Conservation (phyloP, 2,888 invertebrate species). For the Zele albiditarsus region DNA sequence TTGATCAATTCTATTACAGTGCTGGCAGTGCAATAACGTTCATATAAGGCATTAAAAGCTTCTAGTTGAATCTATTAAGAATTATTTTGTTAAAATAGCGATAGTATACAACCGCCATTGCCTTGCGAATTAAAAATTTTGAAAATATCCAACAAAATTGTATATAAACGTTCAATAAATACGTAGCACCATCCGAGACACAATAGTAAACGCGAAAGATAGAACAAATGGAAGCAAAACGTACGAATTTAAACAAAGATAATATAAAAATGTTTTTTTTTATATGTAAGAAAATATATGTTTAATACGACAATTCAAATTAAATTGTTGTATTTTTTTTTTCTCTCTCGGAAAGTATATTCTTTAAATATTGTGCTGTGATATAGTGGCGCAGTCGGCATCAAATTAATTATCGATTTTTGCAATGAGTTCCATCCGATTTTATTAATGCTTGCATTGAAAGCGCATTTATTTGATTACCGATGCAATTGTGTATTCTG, state of each 20-base stretch:
- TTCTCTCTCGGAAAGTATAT: conserved; percentile 60
- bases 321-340: conserved; percentile 56
- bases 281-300: conserved; percentile 61
- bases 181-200: conserved; percentile 17
- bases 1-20: conserved; percentile 48
- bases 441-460: conserved; percentile 32
- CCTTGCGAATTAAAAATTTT: conserved; percentile 27
- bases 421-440: conserved; percentile 34
- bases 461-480: conserved; percentile 50
- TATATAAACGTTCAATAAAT: not conserved
- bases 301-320: conserved; percentile 63
- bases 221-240: conserved; percentile 20
- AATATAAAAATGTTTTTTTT: conserved; percentile 63
- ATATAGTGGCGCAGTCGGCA: conserved; percentile 60
- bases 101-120: conserved; percentile 26
- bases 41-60: conserved; percentile 40
- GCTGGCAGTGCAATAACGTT: conserved; percentile 63
- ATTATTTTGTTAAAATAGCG: not conserved
- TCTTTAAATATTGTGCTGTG: conserved; percentile 69
- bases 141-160: conserved; percentile 5
- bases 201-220: conserved; percentile 27
- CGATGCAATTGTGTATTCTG: conserved; percentile 56
- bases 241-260: conserved; percentile 51
- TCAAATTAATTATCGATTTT: conserved; percentile 47
- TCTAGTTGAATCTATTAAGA: conserved; percentile 23